Base-by-base conservation (phyloP, 1,140 invertebrate genomes). In the Aphis craccivora region DNA sequence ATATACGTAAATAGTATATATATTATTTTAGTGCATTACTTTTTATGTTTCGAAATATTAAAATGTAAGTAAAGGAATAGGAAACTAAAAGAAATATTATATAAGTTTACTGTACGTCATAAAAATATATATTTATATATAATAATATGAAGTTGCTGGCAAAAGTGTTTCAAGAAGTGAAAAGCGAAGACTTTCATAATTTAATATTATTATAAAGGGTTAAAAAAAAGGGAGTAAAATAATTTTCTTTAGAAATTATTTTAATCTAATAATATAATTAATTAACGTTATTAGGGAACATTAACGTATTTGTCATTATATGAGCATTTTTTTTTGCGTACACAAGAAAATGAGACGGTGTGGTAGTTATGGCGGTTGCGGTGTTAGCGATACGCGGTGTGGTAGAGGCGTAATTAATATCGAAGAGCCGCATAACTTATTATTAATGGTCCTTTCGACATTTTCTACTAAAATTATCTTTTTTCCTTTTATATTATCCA, bases 391-490 rank as follows among this genome's bases (percentile, higher is more conserved):
- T 23, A 9, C n/a, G 40, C 35, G 88, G 51, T 37, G 48, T 30
- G 11, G 35, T 18, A 35, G 35, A 89, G n/a, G 91, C 40, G 76
- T 92, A 92, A 92, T 92, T 92, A 81, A 92, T 92, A 92, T 76
- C 60, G 60, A 92, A 81, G 91, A 83, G 67, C 67, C 90, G 60
- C 90, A 83, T 48, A 92, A 92, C 76, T 92, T 51, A 53, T 92
- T 81, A 92, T 92, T 92, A 92, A 92, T 92, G 91, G 67, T 92
- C 91, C 45, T 92, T 92, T 92, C 67, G 91, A 81, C 67, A 51
- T 92, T 92, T 83, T 81, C 43, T 43, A 48, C 45, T 51, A 51
- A 92, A 83, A 92, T 92, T 48, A 83, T 92, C 76, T 92, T 91
- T 51, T 92, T 51, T 83, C n/a, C 4, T 51, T 51, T 76, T 81